A percentile compares a stretch with the other conserved stretches of the same genome.
Evolutionary conservation across 35 echinoderm and acorn worm genomes (phyloP).

Genomic region (Lytechinus variegatus): DNA sequence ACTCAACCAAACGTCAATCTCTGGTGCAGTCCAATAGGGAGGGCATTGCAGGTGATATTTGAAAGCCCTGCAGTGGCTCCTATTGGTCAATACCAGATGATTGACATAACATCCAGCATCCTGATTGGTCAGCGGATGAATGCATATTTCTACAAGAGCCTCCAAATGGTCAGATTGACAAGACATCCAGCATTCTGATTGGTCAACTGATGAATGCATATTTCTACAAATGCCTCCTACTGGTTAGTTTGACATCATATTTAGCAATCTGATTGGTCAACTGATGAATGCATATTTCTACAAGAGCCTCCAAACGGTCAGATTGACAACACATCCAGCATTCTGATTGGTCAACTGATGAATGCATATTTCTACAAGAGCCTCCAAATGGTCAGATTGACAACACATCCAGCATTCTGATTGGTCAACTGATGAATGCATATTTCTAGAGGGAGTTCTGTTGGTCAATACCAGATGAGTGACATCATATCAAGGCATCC

Average conservation of each 20-base stretch:
- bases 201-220: background rate
- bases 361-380: background rate
- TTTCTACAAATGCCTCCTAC: background rate
- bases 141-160: background rate
- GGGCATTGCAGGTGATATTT: slow-evolving; percentile 92
- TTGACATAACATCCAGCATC: slow-evolving; percentile 33
- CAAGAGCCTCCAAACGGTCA: background rate
- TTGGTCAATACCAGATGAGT: too few relatives aligned
- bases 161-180: too few relatives aligned
- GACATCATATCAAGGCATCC: background rate
- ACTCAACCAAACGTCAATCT: background rate
- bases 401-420: background rate
- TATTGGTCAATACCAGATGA: slow-evolving; percentile 92
- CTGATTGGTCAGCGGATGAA: background rate
- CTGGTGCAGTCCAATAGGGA: slow-evolving; percentile 98
- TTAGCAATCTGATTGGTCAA: background rate
- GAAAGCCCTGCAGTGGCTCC: slow-evolving; percentile 78
- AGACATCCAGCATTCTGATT: background rate
- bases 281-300: background rate
- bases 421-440: background rate
- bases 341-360: too few relatives aligned
- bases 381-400: too few relatives aligned
- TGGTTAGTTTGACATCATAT: background rate
- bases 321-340: too few relatives aligned
- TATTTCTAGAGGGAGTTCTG: background rate